Evolutionary conservation across 2,113 vertebrate genomes (phyloP), one percentile per base, ranked within the genome.

Genomic region (Coryphaenoides rupestris): DNA sequence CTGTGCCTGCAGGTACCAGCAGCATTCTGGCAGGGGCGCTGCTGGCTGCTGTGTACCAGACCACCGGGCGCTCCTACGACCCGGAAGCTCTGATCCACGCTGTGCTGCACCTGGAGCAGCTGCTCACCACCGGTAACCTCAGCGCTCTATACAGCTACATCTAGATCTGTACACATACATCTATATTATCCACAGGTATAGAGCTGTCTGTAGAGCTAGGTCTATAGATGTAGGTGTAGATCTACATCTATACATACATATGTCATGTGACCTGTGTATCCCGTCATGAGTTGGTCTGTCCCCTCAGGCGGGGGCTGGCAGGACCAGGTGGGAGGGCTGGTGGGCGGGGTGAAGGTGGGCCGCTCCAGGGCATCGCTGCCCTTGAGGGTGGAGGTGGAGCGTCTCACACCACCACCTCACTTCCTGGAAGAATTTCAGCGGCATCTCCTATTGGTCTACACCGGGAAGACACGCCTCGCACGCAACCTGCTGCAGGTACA

Each of bases 401-500:
- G 73, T 55, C 88, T 98, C 33, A 2, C 1, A 0, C 87, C 92
- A 61, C 85, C 93, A 0, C 58, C 80, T 0, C 84, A 90, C 63
- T 98, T 98, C 70, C 46, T 86, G 19, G 77, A 76, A 55, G 91
- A 78, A 40, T 87, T 99, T 76, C 92, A 91, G 0, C 79, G 92
- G 63, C 97, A 94, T 69, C 80, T 98, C 65, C 89, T 98, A 62
- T 86, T 99, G 82, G 92, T 99, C 16, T 99, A 98, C 79, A 99
- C 97, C 0, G 97, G 96, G 7, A 98, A 97, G 73, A 99, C 96
- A 0, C 92, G 96, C 1, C 86, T 99, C 75, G 96, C 97, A 1
- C 93, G 95, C 3, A 99, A 99, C 75, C 87, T 99, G 74, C 92
- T 99, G 58, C 97, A 99, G 94, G 97, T 98, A 56, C 52, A 59